Conservation (phyloP, 2,888 invertebrate species). For the Orthonevra nobilis region DNA sequence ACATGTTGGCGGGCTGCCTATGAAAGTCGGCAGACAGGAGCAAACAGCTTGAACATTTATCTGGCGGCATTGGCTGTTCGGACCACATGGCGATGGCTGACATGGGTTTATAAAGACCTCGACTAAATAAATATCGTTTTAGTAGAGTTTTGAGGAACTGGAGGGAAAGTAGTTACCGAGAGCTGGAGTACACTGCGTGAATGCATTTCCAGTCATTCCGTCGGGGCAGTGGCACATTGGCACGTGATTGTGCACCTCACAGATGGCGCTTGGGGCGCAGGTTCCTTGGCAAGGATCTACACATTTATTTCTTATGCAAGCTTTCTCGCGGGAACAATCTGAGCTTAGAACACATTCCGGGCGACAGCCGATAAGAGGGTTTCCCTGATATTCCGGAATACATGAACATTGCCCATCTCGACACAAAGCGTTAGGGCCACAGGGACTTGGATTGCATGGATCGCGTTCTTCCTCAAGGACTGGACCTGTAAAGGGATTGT, state of each 20-base stretch:
- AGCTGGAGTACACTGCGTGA: slow-evolving; percentile 81
- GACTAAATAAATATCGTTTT: slow-evolving; percentile 82
- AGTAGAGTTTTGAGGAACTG: slow-evolving; percentile 73
- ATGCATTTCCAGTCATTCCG: slow-evolving; percentile 88
- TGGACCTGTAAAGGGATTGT: slow-evolving; percentile 68
- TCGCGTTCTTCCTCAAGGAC: slow-evolving; percentile 78
- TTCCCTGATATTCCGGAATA: slow-evolving; percentile 85
- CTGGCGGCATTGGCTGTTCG: slow-evolving; percentile 88
- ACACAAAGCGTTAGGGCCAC: slow-evolving; percentile 89
- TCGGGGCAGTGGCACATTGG: slow-evolving; percentile 86
- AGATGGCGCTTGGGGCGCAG: slow-evolving; percentile 86
- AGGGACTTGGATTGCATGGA: slow-evolving; percentile 87
- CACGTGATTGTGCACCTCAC: slow-evolving; percentile 87
- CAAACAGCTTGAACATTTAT: slow-evolving; percentile 88
- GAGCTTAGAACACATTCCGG: slow-evolving; percentile 87
- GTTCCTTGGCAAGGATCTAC: slow-evolving; percentile 86
- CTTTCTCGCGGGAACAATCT: slow-evolving; percentile 85
- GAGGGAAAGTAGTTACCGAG: slow-evolving; percentile 81
- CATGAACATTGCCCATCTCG: slow-evolving; percentile 85
- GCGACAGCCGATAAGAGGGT: slow-evolving; percentile 85
- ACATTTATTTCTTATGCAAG: slow-evolving; percentile 87
- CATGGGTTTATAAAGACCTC: slow-evolving; percentile 83
- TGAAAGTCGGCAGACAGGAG: slow-evolving; percentile 86
- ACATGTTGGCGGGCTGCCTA: slow-evolving; percentile 89
- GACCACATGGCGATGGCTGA: slow-evolving; percentile 87